Percentiles rank a stretch among this genome's conserved stretches.
These are phyloP conservation scores for Malthinus flaveolus DNA, from an alignment of 2,888 invertebrate genomes.

Conservation along the genomic window DNA sequence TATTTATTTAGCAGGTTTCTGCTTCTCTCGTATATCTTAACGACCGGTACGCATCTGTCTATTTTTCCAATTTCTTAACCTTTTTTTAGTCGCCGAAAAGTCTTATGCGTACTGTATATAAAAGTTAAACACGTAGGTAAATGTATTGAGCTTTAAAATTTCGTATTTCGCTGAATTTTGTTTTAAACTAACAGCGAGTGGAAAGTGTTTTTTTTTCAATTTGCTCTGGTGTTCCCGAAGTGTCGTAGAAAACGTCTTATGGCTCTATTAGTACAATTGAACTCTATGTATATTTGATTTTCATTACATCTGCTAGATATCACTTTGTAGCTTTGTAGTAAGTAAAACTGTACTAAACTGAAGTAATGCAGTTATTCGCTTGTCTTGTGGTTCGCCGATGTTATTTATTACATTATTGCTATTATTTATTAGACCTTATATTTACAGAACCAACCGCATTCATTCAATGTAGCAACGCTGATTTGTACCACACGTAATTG, in stretches of 20 bases:
- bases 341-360: constrained; percentile 42
- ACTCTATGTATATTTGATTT: constrained; percentile 25
- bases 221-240: constrained; percentile 37
- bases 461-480: constrained; percentile 55
- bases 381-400: constrained; percentile 25
- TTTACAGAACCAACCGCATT: constrained; percentile 54
- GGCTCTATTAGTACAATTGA: constrained; percentile 25
- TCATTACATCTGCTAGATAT: constrained; percentile 39
- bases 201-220: constrained; percentile 26
- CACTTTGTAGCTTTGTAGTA: constrained; percentile 49
- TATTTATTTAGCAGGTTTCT: constrained; percentile 38
- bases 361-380: constrained; percentile 31
- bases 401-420: constrained; percentile 38
- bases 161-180: constrained; percentile 19
- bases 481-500: constrained; percentile 53
- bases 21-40: constrained; percentile 39
- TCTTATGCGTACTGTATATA: constrained; percentile 15
- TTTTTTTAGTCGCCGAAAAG: constrained; percentile 3
- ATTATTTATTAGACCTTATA: constrained; percentile 52
- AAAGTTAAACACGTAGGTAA: constrained; percentile 18
- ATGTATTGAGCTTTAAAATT: constrained; percentile 27
- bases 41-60: constrained; percentile 48
- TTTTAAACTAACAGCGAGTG: constrained; percentile 27
- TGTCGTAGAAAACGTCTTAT: constrained; percentile 24
- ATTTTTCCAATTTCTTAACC: background rate